Evolutionary conservation across 2,888 invertebrate genomes (phyloP).

Genomic region (Heliconius ismenius): DNA sequence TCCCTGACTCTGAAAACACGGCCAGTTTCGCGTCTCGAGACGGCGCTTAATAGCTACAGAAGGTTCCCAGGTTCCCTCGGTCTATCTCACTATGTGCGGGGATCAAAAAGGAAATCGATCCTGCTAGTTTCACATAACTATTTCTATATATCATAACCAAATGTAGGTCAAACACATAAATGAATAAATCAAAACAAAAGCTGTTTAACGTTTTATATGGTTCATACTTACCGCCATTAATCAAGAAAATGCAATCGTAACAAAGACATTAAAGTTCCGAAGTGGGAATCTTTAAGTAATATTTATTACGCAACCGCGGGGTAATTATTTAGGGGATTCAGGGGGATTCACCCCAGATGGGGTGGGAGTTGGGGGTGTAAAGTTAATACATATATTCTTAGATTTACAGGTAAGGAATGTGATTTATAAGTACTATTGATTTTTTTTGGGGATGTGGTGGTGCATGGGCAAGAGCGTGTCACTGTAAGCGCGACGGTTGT

Average conservation of each 20-base stretch:
- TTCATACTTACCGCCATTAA: slow-evolving; percentile 35
- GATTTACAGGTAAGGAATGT: slow-evolving; percentile 45
- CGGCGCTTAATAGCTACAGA: too few relatives aligned
- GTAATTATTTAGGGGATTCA: slow-evolving; percentile 68
- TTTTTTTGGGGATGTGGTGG: neutral
- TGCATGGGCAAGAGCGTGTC: neutral
- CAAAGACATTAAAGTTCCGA: slow-evolving; percentile 53
- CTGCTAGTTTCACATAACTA: neutral
- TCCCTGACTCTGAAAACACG: neutral
- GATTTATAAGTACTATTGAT: neutral
- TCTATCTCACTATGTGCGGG: too few relatives aligned
- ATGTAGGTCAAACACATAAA: neutral
- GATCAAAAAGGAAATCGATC: too few relatives aligned
- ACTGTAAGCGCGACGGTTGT: neutral
- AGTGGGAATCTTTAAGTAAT: slow-evolving; percentile 71
- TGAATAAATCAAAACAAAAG: slow-evolving; percentile 25
- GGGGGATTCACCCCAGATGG: slow-evolving; percentile 41
- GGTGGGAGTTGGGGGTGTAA: slow-evolving; percentile 56
- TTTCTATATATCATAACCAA: neutral
- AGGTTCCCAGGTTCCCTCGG: too few relatives aligned
- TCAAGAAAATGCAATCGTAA: slow-evolving; percentile 50
- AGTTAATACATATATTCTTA: slow-evolving; percentile 50
- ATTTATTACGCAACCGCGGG: slow-evolving; percentile 71
- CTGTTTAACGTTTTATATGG: slow-evolving; percentile 27
- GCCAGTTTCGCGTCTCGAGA: neutral